Percentiles rank a stretch among this genome's conserved stretches.
These are phyloP conservation scores for Poecilia picta DNA, from an alignment of 2,797 vertebrate genomes.

Conservation along the genomic window DNA sequence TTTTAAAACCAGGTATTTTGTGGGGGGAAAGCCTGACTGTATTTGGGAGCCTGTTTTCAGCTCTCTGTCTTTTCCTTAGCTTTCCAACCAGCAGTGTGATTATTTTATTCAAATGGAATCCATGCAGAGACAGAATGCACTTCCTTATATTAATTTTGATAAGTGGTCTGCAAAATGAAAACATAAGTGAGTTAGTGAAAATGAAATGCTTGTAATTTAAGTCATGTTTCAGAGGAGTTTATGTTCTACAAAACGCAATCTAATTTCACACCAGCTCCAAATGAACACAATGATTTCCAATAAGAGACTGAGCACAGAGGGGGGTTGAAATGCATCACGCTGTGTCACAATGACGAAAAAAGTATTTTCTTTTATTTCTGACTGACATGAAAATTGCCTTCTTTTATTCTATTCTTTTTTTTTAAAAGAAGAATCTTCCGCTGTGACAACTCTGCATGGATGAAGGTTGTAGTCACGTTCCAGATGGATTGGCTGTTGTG, in stretches of 20 bases:
- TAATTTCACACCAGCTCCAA: slow-evolving; percentile 28
- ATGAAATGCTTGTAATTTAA: slow-evolving; percentile 22
- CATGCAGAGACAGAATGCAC: slow-evolving; percentile 18
- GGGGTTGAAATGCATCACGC: slow-evolving; percentile 40
- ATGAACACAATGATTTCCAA: slow-evolving; percentile 36
- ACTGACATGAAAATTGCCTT: slow-evolving; percentile 39
- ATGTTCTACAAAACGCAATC: slow-evolving; percentile 8
- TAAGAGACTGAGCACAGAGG: neutral
- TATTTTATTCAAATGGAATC: slow-evolving; percentile 36
- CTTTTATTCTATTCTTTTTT: neutral
- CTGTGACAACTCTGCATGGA: slow-evolving; percentile 24
- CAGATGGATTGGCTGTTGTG: slow-evolving; percentile 54
- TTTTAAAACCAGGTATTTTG: neutral
- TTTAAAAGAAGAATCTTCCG: slow-evolving; percentile 9
- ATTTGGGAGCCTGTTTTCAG: slow-evolving; percentile 14
- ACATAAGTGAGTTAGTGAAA: slow-evolving; percentile 25
- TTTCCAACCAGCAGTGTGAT: slow-evolving; percentile 20
- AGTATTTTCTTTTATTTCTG: slow-evolving; percentile 20
- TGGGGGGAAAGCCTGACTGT: neutral
- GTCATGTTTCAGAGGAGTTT: slow-evolving; percentile 23
- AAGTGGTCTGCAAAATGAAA: slow-evolving; percentile 14
- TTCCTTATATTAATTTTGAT: slow-evolving; percentile 1
- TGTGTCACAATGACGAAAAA: slow-evolving; percentile 22
- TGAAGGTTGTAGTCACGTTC: slow-evolving; percentile 28
- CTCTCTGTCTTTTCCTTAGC: slow-evolving; percentile 19